A percentile compares a stretch with the other conserved stretches of the same genome.
Evolutionary conservation across 2,888 invertebrate species (phyloP).

Genomic region (Myopa testacea): DNA sequence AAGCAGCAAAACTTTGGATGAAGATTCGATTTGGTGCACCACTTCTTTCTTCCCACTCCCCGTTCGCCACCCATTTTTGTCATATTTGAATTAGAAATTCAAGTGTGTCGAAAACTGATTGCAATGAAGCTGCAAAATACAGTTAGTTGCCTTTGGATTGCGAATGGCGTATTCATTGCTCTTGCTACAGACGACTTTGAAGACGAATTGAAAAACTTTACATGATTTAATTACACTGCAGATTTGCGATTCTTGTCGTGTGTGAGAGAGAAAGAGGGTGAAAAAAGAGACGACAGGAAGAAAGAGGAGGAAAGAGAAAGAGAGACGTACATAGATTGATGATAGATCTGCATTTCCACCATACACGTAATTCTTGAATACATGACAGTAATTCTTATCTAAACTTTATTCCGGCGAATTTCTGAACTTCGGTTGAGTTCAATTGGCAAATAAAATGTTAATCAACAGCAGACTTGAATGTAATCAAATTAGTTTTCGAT

Average conservation of each 20-base stretch:
- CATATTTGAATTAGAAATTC: slow-evolving; percentile 15
- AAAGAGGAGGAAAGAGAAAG: neutral
- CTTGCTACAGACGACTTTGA: neutral
- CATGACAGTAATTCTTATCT: too few relatives aligned
- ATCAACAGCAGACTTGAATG: too few relatives aligned
- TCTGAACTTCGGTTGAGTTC: too few relatives aligned
- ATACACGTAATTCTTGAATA: too few relatives aligned
- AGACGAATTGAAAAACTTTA: neutral
- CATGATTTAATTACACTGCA: slow-evolving; percentile 9
- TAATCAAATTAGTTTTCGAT: too few relatives aligned
- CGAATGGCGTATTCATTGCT: neutral
- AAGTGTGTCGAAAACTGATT: neutral
- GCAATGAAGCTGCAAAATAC: slow-evolving; percentile 15
- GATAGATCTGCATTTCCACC: too few relatives aligned
- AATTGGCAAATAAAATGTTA: too few relatives aligned
- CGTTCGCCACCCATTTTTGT: neutral
- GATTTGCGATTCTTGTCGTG: neutral
- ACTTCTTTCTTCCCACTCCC: neutral
- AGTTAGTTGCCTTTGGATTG: neutral
- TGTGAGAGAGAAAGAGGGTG: neutral
- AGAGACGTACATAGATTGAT: neutral
- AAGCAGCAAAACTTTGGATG: slow-evolving; percentile 24
- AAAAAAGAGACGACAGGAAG: neutral
- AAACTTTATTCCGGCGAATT: too few relatives aligned
- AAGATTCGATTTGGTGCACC: neutral